phyloP scores from a whole-genome alignment of 2,797 vertebrate genomes.

The Poeciliopsis gracilis region DNA sequence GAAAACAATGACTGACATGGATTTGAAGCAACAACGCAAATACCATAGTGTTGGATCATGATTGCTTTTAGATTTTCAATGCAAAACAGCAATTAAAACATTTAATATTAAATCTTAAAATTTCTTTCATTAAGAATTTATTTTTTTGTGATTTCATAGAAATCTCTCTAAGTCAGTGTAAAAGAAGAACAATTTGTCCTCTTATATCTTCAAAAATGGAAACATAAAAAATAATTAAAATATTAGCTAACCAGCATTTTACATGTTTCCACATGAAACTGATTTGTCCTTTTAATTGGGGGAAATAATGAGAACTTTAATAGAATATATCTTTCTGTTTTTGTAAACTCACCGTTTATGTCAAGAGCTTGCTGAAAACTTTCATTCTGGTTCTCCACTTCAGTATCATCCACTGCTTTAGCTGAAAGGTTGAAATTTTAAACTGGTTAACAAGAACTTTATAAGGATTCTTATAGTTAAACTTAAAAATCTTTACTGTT shows the following conservation, averaged over 20 bases:
- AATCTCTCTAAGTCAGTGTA: not conserved
- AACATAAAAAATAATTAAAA: too few relatives aligned
- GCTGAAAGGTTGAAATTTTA: not conserved
- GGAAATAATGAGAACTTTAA: not conserved
- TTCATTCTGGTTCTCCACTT: not conserved
- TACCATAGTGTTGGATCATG: not conserved
- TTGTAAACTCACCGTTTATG: not conserved
- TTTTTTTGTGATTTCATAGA: too few relatives aligned
- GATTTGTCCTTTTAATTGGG: not conserved
- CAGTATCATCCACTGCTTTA: not conserved
- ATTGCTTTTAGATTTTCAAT: not conserved
- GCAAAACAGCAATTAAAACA: too few relatives aligned
- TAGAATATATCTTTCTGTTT: not conserved
- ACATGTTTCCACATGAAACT: not conserved
- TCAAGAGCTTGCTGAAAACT: not conserved
- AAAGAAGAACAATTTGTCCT: too few relatives aligned
- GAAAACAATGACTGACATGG: too few relatives aligned
- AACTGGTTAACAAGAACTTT: not conserved
- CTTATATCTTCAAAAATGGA: too few relatives aligned
- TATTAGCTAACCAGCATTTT: not conserved
- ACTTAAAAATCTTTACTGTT: not conserved
- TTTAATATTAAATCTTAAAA: too few relatives aligned
- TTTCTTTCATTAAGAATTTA: too few relatives aligned
- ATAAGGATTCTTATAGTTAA: not conserved
- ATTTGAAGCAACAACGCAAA: too few relatives aligned